phyloP scores from a whole-genome alignment of 2,888 invertebrate genomes.

The Dasysyrphus albostriatus region DNA sequence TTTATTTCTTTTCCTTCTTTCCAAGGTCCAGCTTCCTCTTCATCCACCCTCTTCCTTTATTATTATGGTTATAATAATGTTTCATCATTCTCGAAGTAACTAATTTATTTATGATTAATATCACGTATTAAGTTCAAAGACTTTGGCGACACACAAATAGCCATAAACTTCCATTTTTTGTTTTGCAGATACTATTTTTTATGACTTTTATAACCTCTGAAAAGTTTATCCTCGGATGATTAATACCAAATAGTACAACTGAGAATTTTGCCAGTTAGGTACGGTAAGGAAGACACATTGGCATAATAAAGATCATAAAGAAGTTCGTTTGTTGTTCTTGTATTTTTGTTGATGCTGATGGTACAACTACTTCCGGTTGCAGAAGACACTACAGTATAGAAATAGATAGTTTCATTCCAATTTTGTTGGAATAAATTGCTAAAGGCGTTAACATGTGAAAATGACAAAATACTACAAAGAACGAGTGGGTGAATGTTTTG shows the following conservation, averaged over 20 bases:
- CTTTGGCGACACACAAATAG: slow-evolving; percentile 23
- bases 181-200: slow-evolving; percentile 2
- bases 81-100: slow-evolving; percentile 20
- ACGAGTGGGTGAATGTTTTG: slow-evolving; percentile 11
- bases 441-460: slow-evolving; percentile 69
- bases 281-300: slow-evolving; percentile 37
- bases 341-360: neutral
- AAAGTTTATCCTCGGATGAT: slow-evolving; percentile 58
- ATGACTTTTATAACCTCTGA: slow-evolving; percentile 50
- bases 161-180: slow-evolving; percentile 37
- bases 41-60: neutral
- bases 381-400: slow-evolving; percentile 15
- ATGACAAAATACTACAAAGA: slow-evolving; percentile 63
- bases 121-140: slow-evolving; percentile 47
- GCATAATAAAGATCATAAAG: slow-evolving; percentile 37
- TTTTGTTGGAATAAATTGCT: slow-evolving; percentile 51
- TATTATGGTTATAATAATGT: slow-evolving; percentile 18
- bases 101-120: slow-evolving; percentile 45
- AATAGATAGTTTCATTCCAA: slow-evolving; percentile 18
- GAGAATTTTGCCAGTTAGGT: slow-evolving; percentile 57
- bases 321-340: slow-evolving; percentile 37
- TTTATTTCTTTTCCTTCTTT: neutral
- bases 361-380: slow-evolving; percentile 1
- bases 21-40: neutral
- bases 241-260: slow-evolving; percentile 54